These are phyloP conservation scores for Cephalopterus ornatus DNA, from an alignment of 2,113 vertebrate species.

Conservation along the genomic window DNA sequence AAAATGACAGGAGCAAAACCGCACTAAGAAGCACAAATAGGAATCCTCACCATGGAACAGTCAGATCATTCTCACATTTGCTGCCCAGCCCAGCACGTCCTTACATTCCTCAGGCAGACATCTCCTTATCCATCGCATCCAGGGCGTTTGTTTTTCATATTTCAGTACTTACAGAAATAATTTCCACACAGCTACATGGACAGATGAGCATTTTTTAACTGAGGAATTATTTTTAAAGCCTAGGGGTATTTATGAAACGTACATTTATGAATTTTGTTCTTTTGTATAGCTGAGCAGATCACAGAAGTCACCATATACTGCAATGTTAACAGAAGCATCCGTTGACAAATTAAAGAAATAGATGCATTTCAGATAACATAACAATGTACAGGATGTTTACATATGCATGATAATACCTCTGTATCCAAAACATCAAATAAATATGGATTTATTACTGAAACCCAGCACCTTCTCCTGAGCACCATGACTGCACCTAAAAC, in stretches of 20 bases:
- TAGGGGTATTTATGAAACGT: not conserved
- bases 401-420: not conserved
- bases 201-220: not conserved
- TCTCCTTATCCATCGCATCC: not conserved
- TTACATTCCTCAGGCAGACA: not conserved
- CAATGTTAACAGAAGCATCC: not conserved
- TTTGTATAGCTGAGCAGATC: not conserved
- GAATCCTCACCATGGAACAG: not conserved
- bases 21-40: not conserved
- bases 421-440: not conserved
- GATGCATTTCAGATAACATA: not conserved
- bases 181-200: not conserved
- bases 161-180: not conserved
- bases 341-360: not conserved
- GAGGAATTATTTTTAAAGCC: conserved; percentile 3
- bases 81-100: not conserved
- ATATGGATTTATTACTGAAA: not conserved
- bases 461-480: not conserved
- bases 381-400: not conserved
- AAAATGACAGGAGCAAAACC: not conserved
- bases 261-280: not conserved
- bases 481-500: not conserved
- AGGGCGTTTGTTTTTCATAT: not conserved
- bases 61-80: not conserved
- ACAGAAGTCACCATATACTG: not conserved